Evolutionary conservation across 2,113 vertebrate species (phyloP).

Genomic region (Lamprotornis superbus): DNA sequence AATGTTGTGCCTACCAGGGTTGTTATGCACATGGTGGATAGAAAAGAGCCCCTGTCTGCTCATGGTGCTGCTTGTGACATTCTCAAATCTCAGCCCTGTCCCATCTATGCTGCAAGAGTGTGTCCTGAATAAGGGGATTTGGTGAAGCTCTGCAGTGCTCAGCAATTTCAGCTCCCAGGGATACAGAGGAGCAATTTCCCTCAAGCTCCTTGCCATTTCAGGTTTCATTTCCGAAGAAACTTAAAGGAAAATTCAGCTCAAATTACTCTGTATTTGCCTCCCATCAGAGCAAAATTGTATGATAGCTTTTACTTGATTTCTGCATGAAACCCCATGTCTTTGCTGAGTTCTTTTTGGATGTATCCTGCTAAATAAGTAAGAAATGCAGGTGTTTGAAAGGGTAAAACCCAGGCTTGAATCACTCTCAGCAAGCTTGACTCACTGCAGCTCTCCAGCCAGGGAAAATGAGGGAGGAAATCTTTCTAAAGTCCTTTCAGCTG

Average conservation of each 20-base stretch:
- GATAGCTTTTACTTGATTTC: slow-evolving; percentile 4
- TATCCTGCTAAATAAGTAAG: neutral
- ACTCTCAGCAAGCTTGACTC: neutral
- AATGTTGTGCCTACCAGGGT: neutral
- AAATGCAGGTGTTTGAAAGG: neutral
- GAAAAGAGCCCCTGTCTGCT: neutral
- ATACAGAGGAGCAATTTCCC: neutral
- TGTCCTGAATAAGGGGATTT: slow-evolving; percentile 24
- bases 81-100: neutral
- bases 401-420: neutral
- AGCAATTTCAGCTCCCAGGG: slow-evolving; percentile 11
- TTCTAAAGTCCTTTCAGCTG: neutral
- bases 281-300: neutral
- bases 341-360: neutral
- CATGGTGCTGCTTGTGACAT: neutral
- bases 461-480: neutral
- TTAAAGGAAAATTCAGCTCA: neutral
- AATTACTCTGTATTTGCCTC: slow-evolving; percentile 13
- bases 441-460: neutral
- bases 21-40: fast-evolving
- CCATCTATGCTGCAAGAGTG: neutral
- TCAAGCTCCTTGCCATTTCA: neutral
- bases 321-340: neutral
- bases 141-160: neutral
- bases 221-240: neutral